Evolutionary conservation across 2,797 vertebrate genomes (phyloP).

Genomic region (Mastacembelus armatus): DNA sequence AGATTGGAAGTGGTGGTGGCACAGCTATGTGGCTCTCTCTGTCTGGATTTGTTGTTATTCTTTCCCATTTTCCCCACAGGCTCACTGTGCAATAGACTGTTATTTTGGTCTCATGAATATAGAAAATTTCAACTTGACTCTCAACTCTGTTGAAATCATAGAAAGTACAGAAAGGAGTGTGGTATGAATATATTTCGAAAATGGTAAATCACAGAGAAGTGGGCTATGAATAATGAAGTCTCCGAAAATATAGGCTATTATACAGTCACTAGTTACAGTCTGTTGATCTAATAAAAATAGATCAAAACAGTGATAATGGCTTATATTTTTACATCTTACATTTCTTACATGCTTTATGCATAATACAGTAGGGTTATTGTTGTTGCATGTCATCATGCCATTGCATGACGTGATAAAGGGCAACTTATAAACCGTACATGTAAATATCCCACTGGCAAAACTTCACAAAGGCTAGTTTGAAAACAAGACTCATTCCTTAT

Average conservation of each 20-base stretch:
- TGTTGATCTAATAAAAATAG: constrained; percentile 45
- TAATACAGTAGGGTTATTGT: background rate
- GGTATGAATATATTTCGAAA: constrained; percentile 59
- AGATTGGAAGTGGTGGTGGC: constrained; percentile 82
- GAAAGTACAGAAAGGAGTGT: constrained; percentile 62
- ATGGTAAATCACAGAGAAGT: constrained; percentile 62
- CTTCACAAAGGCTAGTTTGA: background rate
- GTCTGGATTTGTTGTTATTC: constrained; percentile 78
- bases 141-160: constrained; percentile 69
- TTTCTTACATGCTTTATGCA: constrained; percentile 4
- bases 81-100: constrained; percentile 59
- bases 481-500: too few relatives aligned
- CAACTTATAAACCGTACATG: too few relatives aligned
- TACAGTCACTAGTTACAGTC: constrained; percentile 24
- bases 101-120: constrained; percentile 76
- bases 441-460: too few relatives aligned
- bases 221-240: constrained; percentile 55
- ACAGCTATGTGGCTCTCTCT: constrained; percentile 66
- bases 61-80: constrained; percentile 67
- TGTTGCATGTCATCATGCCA: background rate
- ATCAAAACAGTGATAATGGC: constrained; percentile 27
- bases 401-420: too few relatives aligned
- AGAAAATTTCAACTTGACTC: constrained; percentile 71
- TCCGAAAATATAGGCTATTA: constrained; percentile 42
- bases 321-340: constrained; percentile 5